Percentiles rank a stretch among this genome's conserved stretches.
phyloP scores from a whole-genome alignment of 35 echinoderm and acorn worm genomes.

The Apostichopus californicus region DNA sequence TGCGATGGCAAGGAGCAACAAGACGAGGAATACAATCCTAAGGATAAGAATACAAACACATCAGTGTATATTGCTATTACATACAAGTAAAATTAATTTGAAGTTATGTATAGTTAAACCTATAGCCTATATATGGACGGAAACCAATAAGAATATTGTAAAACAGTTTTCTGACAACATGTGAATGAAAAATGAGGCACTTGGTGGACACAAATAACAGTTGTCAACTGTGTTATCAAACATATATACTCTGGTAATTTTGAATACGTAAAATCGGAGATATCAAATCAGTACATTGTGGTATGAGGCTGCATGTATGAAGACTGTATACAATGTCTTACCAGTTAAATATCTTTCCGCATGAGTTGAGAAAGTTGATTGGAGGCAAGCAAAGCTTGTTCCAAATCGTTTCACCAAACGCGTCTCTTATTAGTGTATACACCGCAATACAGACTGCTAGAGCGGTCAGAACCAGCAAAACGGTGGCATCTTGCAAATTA shows the following conservation, averaged over 20 bases:
- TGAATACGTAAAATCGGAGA: too few species aligned
- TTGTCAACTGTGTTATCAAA: not conserved
- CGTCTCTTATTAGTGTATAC: not conserved
- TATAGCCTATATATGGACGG: too few species aligned
- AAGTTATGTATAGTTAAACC: too few species aligned
- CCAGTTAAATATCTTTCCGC: conserved; percentile 71
- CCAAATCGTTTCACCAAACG: conserved; percentile 13
- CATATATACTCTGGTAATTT: not conserved
- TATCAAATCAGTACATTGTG: too few species aligned
- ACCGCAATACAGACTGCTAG: not conserved
- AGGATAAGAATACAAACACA: not conserved
- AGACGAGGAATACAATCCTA: not conserved
- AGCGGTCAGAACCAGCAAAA: not conserved
- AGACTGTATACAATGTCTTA: not conserved
- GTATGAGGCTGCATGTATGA: too few species aligned
- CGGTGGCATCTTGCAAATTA: conserved; percentile 5
- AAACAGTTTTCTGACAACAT: not conserved
- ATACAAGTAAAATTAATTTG: too few species aligned
- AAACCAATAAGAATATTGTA: too few species aligned
- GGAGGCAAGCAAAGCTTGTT: not conserved
- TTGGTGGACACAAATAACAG: not conserved
- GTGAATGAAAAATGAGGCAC: not conserved
- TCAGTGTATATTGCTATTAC: too few species aligned
- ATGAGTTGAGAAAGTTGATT: not conserved
- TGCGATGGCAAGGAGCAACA: not conserved